Evolutionary conservation across 2,113 vertebrate species (phyloP).

Genomic region (Bombycilla garrulus): DNA sequence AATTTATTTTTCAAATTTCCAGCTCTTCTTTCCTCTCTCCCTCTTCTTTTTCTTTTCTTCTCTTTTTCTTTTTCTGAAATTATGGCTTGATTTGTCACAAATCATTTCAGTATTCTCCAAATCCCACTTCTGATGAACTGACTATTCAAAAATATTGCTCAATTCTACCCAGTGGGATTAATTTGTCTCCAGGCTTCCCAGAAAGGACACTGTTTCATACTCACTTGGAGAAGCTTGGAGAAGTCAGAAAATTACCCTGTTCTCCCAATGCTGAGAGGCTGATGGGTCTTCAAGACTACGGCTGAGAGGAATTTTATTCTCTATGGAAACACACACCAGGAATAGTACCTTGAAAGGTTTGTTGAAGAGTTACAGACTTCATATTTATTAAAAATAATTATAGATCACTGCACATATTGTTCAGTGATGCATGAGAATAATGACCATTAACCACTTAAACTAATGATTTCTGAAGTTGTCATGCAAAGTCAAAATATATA

Average conservation of each 20-base stretch:
- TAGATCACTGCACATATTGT: background rate
- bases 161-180: slow-evolving; percentile 26
- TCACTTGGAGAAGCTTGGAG: background rate
- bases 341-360: background rate
- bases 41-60: background rate
- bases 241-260: background rate
- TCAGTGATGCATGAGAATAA: background rate
- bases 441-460: background rate
- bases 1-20: background rate
- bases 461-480: background rate
- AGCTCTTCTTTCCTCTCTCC: background rate
- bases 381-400: background rate
- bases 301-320: background rate
- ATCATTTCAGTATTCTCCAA: background rate
- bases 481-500: background rate
- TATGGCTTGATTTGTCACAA: background rate
- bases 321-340: background rate
- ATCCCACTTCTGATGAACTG: slow-evolving; percentile 16
- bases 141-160: slow-evolving; percentile 28
- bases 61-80: background rate
- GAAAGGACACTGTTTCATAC: background rate
- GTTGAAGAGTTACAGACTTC: background rate
- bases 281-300: background rate
- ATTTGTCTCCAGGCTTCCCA: background rate
- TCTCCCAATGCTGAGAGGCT: background rate